phyloP scores from a whole-genome alignment of 2,113 vertebrate genomes.

The Pelvicachromis taeniatus region DNA sequence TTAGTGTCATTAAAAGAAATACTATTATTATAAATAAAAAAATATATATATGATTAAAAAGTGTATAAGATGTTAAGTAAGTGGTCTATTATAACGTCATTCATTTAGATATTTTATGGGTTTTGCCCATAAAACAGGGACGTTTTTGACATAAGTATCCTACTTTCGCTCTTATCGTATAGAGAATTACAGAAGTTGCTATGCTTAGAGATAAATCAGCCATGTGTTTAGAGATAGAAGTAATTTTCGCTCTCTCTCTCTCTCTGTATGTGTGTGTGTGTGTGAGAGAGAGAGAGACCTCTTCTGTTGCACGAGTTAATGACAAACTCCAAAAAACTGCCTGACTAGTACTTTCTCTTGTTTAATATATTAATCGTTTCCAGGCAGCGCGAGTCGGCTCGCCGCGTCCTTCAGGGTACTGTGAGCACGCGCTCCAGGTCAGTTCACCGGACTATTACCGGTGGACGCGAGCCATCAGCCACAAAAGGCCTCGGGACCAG shows the following conservation, averaged over 20 bases:
- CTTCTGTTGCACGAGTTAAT: constrained; percentile 38
- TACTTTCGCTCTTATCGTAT: background rate
- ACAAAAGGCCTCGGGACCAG: background rate
- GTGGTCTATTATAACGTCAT: background rate
- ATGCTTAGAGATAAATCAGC: background rate
- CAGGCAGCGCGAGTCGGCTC: background rate
- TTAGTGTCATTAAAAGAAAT: background rate
- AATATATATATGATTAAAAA: background rate
- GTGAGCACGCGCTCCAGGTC: constrained; percentile 34
- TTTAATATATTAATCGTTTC: constrained; percentile 27
- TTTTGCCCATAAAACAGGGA: background rate
- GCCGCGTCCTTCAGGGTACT: constrained; percentile 33
- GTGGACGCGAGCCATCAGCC: background rate
- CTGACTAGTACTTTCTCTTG: background rate
- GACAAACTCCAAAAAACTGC: constrained; percentile 26
- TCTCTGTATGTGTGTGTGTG: too few relatives aligned
- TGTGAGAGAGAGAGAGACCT: background rate
- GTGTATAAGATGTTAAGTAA: background rate
- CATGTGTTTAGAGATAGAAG: background rate
- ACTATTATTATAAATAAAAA: background rate
- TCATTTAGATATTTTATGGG: background rate
- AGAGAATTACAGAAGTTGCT: background rate
- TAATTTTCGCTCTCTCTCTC: background rate
- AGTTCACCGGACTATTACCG: constrained; percentile 37
- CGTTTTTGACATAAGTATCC: background rate